Base-by-base conservation (phyloP, 2,797 vertebrate genomes). In the Tolypeutes matacus region DNA sequence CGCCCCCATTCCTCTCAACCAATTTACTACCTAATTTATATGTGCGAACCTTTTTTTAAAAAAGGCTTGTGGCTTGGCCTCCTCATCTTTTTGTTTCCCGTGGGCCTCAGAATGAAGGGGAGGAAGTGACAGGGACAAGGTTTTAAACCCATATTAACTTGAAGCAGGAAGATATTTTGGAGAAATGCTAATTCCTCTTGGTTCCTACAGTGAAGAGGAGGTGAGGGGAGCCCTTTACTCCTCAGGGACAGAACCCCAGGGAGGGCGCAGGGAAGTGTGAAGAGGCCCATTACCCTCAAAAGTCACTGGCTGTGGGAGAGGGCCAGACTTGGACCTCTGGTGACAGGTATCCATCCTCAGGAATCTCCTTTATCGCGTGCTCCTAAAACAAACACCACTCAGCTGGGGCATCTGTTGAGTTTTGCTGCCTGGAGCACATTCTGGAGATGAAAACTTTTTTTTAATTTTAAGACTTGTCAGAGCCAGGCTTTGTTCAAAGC, bases 361-460 rank as follows among this genome's bases (percentile, higher is more conserved):
- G 56, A 31, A 13, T 58, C 49, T 39, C 18, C 29, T 96, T 76
- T 65, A 58, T 0, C 14, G n/a, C 18, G n/a, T 15, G 56, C 81
- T 56, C n/a, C 75, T 86, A 72, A 78, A 77, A 76, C 65, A 95
- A 92, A 72, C 14, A 70, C 11, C 29, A 49, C 34, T 62, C 9
- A 25, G 31, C 21, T 20, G 6, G 25, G 83, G 15, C 29, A 5
- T 42, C 34, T 46, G 27, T 34, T 21, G 76, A 67, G 62, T 75
- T 60, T 62, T 82, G 69, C 36, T 18, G 73, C 65, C 49, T 7
- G 31, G 51, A 89, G 92, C 60, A 51, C 51, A 31, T 94, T 96
- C 91, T 95, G 58, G 62, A 96, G 84, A 72, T 7, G 25, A 88
- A 91, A 96, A 86, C 67, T 8, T 13, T 84, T 81, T 97, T 96